A percentile compares a stretch with the other conserved stretches of the same genome.
These are phyloP conservation scores for Plebejus argus DNA, from an alignment of 2,888 invertebrate genomes.

Conservation along the genomic window DNA sequence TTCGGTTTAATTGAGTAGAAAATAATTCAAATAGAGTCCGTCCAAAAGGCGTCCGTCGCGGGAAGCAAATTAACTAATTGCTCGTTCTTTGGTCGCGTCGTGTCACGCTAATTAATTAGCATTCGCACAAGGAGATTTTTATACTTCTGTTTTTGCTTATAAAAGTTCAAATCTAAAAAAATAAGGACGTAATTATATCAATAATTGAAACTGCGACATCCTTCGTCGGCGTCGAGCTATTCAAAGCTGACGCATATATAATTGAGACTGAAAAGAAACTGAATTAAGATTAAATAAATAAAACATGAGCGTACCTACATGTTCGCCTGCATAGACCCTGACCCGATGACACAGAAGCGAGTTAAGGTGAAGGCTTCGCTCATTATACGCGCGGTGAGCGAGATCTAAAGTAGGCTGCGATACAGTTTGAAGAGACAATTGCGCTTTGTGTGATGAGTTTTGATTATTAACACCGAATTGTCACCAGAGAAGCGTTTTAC, in stretches of 20 bases:
- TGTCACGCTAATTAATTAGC: not conserved
- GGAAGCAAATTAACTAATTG: slow-evolving; percentile 2
- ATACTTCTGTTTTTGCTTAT: not conserved
- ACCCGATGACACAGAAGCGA: slow-evolving; percentile 23
- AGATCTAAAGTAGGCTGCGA: slow-evolving; percentile 11
- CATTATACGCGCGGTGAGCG: slow-evolving; percentile 14
- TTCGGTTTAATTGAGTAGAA: not conserved
- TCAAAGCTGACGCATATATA: slow-evolving; percentile 18
- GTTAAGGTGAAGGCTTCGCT: slow-evolving; percentile 28
- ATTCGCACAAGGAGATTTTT: not conserved
- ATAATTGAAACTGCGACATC: slow-evolving; percentile 1
- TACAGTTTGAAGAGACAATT: slow-evolving; percentile 12
- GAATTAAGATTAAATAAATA: slow-evolving; percentile 30
- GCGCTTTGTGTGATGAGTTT: not conserved
- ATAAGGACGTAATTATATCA: not conserved
- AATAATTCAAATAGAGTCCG: not conserved
- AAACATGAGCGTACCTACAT: slow-evolving; percentile 24
- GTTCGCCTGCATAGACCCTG: slow-evolving; percentile 19
- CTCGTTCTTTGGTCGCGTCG: not conserved
- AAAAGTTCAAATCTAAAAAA: not conserved
- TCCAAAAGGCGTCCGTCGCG: not conserved
- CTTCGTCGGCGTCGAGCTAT: not conserved
- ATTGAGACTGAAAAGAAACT: slow-evolving; percentile 31
- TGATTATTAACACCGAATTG: slow-evolving; percentile 4
- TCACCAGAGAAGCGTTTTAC: not conserved